Evolutionary conservation across 1,140 invertebrate genomes (phyloP), one percentile per base, ranked within the genome.

Genomic region (Triops longicaudatus): DNA sequence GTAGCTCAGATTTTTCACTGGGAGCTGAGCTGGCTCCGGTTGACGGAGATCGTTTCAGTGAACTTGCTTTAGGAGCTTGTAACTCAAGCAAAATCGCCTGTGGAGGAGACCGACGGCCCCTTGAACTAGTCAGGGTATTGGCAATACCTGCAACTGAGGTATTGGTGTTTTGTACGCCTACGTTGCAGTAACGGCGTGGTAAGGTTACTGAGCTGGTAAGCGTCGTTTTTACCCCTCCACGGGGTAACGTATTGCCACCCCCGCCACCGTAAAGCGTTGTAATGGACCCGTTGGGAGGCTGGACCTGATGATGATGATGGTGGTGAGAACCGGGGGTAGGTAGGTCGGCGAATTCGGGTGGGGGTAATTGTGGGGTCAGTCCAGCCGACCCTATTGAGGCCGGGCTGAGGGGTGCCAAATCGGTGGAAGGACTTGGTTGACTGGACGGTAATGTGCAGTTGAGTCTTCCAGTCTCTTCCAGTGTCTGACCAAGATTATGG

Each of bases 301-400:
- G 79, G 43, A 76, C 74, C 31, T 4, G 74, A 31, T 26, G 74
- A 31, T 28, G 74, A 26, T 43, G 74, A 75, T 75, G 37, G 37
- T 27, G 26, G 74, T 42, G 26, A 75, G 74, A 31, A n/a, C 17
- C 6, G 26, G 26, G 74, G 7, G 76, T 74, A 14, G 81, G 81
- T n/a, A 79, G 79, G 50, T 82, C 81, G 14, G 81, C 81, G 71
- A 82, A 82, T 77, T 82, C 80, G 3, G 81, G 81, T 11, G 81
- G 81, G 28, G 81, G 81, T 11, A 81, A 76, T 50, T 82, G 81
- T 11, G 81, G 28, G 79, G 41, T 73, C 41, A 42, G 26, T 41
- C 14, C 72, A 7, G 72, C 41, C 72, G 76, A 73, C 74, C 76
- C 80, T 79, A 79, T 78, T 26, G 78, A 79, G 6, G 80, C 75